Evolutionary conservation across 2,888 invertebrate genomes (phyloP).

Genomic region (Furcula furcula): DNA sequence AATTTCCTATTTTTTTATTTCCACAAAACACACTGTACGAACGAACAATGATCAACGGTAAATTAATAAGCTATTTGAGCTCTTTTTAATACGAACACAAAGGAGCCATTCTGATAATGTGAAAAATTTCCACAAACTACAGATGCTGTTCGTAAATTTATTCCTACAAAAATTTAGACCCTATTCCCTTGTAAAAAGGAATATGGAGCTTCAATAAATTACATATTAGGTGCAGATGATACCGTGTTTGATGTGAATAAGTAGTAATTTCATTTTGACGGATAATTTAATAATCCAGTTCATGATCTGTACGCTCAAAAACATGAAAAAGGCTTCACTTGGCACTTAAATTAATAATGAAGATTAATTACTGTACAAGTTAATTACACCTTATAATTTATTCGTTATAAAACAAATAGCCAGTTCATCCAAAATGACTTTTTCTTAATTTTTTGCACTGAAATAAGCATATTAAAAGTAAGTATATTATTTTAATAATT

Average conservation of each 20-base stretch:
- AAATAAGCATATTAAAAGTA: too few relatives aligned
- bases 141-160: neutral
- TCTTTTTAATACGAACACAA: constrained; percentile 29
- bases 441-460: too few relatives aligned
- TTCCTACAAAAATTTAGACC: constrained; percentile 3
- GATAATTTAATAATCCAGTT: constrained; percentile 35
- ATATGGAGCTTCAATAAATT: neutral
- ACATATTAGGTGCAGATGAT: constrained; percentile 3
- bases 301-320: constrained; percentile 18
- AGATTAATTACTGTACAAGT: constrained; percentile 14
- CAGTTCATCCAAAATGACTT: too few relatives aligned
- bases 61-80: constrained; percentile 21
- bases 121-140: constrained; percentile 21
- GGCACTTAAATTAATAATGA: constrained; percentile 23
- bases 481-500: too few relatives aligned
- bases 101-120: constrained; percentile 29
- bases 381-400: too few relatives aligned
- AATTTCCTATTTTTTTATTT: constrained; percentile 14
- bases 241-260: constrained; percentile 25
- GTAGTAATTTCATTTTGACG: constrained; percentile 32
- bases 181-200: neutral
- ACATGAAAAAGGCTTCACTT: constrained; percentile 24
- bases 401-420: neutral
- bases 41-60: constrained; percentile 16
- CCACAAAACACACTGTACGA: constrained; percentile 9